Evolutionary conservation across 2,797 vertebrate genomes (phyloP), one percentile per base, ranked within the genome.

Genomic region (Xenentodon cancila): DNA sequence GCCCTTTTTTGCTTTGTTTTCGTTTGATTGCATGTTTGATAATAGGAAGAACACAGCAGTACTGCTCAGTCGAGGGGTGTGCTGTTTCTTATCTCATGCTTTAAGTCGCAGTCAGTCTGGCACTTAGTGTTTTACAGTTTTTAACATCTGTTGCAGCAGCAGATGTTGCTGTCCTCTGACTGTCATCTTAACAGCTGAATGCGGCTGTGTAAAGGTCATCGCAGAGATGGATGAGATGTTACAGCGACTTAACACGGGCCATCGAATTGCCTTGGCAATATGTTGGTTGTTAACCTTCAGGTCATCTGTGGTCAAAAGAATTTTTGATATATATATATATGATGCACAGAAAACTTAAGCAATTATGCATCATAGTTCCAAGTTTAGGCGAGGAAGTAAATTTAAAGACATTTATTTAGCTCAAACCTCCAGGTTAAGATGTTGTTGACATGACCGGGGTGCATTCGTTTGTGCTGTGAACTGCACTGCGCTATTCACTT

Each of bases 21-120:
- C 59, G 73, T 88, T 80, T 88, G 86, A 89, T 89, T 89, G 81
- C 81, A 67, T 74, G 68, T 84, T 78, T 85, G 73, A 88, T 86
- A 87, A 82, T 77, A 25, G 25, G 68, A 73, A 76, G 81, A 85
- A 50, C 25, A 34, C 9, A 5, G 66, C 68, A 55, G 80, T 85
- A 73, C 64, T 60, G 71, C 78, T 74, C 53, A 59, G 19, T 47
- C 17, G 18, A 74, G 62, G 68, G 73, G 67, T 30, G 53, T 64
- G 79, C 85, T 78, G 64, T 73, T 85, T 81, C 70, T 72, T 74
- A 62, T 77, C 61, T 79, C 59, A 61, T 77, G 25, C 74, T 61
- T 84, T 64, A 85, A 68, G 66, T 88, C 80, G 77, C 20, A 61
- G 80, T 82, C 85, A 55, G 63, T 58, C 50, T 61, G 22, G 61